phyloP scores from a whole-genome alignment of 30 jellyfish, hydroid and myxozoan species.

The Cassiopea xamachana region DNA sequence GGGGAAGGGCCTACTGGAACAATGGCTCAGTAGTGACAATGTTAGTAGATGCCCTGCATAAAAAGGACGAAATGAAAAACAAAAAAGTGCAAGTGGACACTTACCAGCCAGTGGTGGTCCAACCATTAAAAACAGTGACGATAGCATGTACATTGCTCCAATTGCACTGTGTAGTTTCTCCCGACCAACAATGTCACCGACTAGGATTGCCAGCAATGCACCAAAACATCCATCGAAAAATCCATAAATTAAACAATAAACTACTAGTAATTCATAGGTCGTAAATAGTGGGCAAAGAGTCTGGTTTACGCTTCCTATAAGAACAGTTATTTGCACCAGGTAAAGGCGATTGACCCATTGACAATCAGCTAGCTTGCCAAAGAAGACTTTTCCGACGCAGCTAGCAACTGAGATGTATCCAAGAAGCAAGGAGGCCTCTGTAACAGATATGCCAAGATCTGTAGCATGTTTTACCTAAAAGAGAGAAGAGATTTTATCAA shows the following conservation, averaged over 20 bases:
- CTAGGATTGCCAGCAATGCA: constrained; percentile 48
- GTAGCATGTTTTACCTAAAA: constrained; percentile 68
- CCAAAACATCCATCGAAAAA: constrained; percentile 74
- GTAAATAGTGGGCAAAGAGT: constrained; percentile 60
- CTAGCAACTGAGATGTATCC: constrained; percentile 73
- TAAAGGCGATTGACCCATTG: constrained; percentile 58
- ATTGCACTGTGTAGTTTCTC: constrained; percentile 64
- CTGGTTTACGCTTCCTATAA: constrained; percentile 53
- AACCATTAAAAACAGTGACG: constrained; percentile 66
- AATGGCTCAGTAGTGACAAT: no score
- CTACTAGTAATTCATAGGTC: constrained; percentile 20
- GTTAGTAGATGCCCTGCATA: no score
- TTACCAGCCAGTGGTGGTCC: constrained; percentile 88
- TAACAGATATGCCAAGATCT: constrained; percentile 16
- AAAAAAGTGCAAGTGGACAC: no score
- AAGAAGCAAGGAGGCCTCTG: constrained; percentile 69
- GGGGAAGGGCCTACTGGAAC: no score
- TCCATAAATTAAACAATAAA: constrained; percentile 52
- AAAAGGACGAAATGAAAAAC: no score
- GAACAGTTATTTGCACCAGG: constrained; percentile 43
- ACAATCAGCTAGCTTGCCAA: constrained; percentile 61
- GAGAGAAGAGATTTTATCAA: background rate
- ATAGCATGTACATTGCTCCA: constrained; percentile 70
- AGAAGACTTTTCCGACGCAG: constrained; percentile 64
- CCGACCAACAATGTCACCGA: constrained; percentile 71